These are phyloP conservation scores for Centruroides sculpturatus DNA, from an alignment of 1,140 invertebrate species.

Conservation along the genomic window DNA sequence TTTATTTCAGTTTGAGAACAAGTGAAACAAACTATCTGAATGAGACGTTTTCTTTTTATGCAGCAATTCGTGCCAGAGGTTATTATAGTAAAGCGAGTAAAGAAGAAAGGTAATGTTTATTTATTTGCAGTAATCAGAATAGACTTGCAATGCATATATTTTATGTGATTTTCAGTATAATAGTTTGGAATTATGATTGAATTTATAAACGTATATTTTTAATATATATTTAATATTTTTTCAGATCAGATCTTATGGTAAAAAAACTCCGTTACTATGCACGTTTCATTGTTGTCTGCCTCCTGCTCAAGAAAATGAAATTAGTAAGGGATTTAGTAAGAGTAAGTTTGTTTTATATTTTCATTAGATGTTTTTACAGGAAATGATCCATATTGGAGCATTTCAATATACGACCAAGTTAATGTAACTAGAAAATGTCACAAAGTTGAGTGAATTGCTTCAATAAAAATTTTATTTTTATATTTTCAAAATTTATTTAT, in stretches of 20 bases:
- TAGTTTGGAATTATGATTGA: neutral
- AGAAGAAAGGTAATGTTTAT: conserved; percentile 55
- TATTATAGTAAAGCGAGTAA: conserved; percentile 90
- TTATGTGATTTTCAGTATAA: neutral
- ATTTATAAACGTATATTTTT: neutral
- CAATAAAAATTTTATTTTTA: too few species aligned
- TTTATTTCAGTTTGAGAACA: conserved; percentile 58
- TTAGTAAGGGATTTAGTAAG: conserved; percentile 78
- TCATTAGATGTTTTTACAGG: too few species aligned
- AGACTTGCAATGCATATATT: too few species aligned
- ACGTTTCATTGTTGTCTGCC: conserved; percentile 89
- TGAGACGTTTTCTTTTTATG: conserved; percentile 92
- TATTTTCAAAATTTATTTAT: too few species aligned
- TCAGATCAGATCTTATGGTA: conserved; percentile 83
- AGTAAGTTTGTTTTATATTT: conserved; percentile 25
- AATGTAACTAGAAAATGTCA: too few species aligned
- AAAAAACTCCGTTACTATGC: conserved; percentile 95
- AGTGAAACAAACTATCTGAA: conserved; percentile 93
- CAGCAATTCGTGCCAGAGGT: conserved; percentile 77
- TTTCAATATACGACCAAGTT: too few species aligned
- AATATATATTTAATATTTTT: conserved; percentile 3
- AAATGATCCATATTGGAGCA: too few species aligned
- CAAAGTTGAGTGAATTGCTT: too few species aligned
- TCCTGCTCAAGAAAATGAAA: conserved; percentile 88
- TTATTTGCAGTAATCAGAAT: neutral